Base-by-base conservation (phyloP, 2,797 vertebrate species). In the Clarias fuscus region DNA sequence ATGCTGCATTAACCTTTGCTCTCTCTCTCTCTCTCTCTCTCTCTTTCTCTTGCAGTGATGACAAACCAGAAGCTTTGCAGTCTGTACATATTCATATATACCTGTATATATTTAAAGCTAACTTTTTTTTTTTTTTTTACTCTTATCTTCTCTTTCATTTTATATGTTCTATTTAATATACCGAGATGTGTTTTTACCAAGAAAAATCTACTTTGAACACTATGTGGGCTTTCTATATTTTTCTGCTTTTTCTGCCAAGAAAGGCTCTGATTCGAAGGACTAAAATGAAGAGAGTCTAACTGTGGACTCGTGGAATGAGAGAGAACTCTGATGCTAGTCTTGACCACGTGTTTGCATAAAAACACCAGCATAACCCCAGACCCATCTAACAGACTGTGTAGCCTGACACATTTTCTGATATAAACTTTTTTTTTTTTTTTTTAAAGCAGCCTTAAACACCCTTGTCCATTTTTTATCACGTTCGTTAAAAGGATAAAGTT, bases 151-250 rank as follows among this genome's bases (percentile, higher is more conserved):
- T 5, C 20, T 40, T 15, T 61, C 37, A 40, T 79, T 86, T 94
- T 93, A 93, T 96, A 96, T 95, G 86, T 94, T 94, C 92, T 92
- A 96, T 96, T 97, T 96, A 98, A 99, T 98, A 97, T 97, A 97
- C 20, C 24, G 30, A 37, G 58, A n/a, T 97, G 97, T 96, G 96
- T 93, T 91, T 94, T 93, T 37, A 37, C 37, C 93, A 93, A 93
- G 20, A 33, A 24, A 62, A 22, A 68, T 27, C 58, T 62, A 30
- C 30, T 40, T 40, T 61, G 7, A 76, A 37, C 72, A 68, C 71
- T 59, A 61, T 85, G 78, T 82, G 64, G 64, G 56, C 24, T 67
- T 82, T 65, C 30, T 22, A 77, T 58, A 8, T 40, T 33, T 40
- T 62, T 20, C 58, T 62, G 77, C 11, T 30, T 68, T 87, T 86